Conservation (phyloP, 2,797 vertebrate species). For the Stomatorhinus walkeri region DNA sequence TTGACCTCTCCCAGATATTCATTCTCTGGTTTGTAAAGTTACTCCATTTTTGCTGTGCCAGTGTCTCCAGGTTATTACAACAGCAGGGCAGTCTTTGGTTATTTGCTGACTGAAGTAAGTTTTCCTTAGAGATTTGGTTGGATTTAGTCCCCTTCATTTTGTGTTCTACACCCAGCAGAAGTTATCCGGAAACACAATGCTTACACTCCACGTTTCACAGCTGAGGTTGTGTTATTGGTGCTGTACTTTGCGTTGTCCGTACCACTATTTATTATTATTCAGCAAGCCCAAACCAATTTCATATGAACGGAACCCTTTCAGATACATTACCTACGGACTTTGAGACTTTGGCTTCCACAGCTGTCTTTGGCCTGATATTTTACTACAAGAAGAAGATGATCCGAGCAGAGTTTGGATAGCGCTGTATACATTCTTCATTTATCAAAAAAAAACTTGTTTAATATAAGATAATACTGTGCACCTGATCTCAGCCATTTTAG, state of each 20-base stretch:
- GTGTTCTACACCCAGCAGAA: neutral
- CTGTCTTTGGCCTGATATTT: constrained; percentile 10
- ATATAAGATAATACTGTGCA: neutral
- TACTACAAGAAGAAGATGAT: neutral
- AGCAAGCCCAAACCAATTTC: neutral
- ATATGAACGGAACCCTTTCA: neutral
- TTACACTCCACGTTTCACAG: neutral
- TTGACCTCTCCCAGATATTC: neutral
- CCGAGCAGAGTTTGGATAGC: neutral
- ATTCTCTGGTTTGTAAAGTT: neutral
- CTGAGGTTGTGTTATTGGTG: neutral
- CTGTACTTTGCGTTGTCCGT: neutral
- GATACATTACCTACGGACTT: neutral
- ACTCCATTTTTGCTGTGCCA: neutral
- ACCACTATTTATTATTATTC: neutral
- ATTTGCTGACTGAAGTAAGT: neutral
- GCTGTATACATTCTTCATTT: neutral
- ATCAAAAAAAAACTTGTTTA: neutral
- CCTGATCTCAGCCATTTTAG: neutral
- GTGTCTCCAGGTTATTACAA: neutral
- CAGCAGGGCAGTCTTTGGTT: neutral
- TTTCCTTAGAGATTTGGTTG: neutral
- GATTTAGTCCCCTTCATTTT: neutral
- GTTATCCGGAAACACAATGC: neutral
- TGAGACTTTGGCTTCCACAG: constrained; percentile 6